These are phyloP conservation scores for Drosophila kanekoi DNA, from an alignment of 2,888 invertebrate species.

Conservation along the genomic window DNA sequence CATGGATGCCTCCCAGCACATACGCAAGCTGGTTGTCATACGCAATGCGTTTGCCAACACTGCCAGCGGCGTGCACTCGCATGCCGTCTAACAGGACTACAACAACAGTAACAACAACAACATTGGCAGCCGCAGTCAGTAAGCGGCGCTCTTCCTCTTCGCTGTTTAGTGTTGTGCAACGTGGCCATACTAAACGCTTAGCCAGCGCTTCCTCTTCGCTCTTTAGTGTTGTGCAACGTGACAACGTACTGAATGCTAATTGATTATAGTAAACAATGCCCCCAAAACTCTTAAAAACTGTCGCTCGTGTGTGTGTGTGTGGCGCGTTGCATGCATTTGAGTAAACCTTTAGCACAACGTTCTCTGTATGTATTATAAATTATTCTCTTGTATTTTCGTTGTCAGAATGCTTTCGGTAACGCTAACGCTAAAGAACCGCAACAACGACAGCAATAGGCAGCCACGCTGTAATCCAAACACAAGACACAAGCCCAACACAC, in stretches of 20 bases:
- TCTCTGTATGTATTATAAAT: constrained; percentile 23
- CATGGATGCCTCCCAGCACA: constrained; percentile 80
- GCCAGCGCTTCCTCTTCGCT: background rate
- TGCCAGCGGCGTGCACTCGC: constrained; percentile 68
- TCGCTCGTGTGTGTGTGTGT: no score
- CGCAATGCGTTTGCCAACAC: constrained; percentile 77
- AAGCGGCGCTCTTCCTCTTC: constrained; percentile 47
- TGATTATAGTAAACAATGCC: no score
- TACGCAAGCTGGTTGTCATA: constrained; percentile 81
- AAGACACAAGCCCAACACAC: constrained; percentile 36
- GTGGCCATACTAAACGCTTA: constrained; percentile 26
- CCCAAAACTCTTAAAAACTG: no score
- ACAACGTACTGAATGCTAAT: constrained; percentile 19
- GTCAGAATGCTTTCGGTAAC: constrained; percentile 73
- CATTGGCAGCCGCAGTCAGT: constrained; percentile 24
- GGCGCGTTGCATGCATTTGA: background rate
- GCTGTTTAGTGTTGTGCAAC: constrained; percentile 63
- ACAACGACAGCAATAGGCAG: constrained; percentile 42
- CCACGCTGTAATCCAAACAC: constrained; percentile 28
- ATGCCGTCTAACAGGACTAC: constrained; percentile 54
- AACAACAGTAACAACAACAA: background rate
- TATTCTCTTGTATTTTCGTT: constrained; percentile 72
- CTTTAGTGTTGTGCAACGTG: constrained; percentile 64
- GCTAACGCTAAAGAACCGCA: constrained; percentile 63
- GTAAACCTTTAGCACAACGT: no score